phyloP scores from a whole-genome alignment of 2,888 invertebrate species.

The Eristalinus aeneus region DNA sequence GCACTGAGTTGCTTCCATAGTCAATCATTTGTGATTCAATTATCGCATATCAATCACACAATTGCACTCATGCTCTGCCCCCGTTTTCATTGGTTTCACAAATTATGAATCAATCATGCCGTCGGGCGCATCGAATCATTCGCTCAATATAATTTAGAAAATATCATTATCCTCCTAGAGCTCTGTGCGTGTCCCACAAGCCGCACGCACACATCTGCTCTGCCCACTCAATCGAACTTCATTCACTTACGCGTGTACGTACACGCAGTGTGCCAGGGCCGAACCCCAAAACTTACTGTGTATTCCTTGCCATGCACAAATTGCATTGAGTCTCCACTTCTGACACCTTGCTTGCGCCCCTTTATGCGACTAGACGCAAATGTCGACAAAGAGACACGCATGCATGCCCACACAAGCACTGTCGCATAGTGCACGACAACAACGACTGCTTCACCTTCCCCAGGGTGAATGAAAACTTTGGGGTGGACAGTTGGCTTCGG shows the following conservation, averaged over 20 bases:
- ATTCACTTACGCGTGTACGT: conserved; percentile 4
- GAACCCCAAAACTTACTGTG: not conserved
- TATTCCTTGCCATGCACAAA: not conserved
- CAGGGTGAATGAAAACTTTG: not conserved
- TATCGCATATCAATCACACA: not conserved
- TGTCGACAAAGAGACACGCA: conserved; percentile 13
- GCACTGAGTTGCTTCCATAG: not conserved
- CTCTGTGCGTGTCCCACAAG: not conserved
- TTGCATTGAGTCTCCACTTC: conserved; percentile 15
- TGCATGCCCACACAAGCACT: not conserved
- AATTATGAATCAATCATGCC: conserved; percentile 1
- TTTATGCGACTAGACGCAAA: conserved; percentile 9
- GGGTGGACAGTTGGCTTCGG: not conserved
- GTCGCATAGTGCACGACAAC: not conserved
- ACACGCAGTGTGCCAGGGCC: not conserved
- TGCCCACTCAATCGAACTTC: not conserved
- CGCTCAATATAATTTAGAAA: not conserved
- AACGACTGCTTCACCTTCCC: not conserved
- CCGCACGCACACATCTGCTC: not conserved
- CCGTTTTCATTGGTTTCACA: not conserved
- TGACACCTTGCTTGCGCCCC: not conserved
- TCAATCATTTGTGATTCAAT: not conserved
- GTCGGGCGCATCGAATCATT: not conserved
- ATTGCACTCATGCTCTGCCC: not conserved
- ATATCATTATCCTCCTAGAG: not conserved